These are phyloP conservation scores for Oncorhynchus mykiss DNA, from an alignment of 2,113 vertebrate genomes.

Conservation along the genomic window DNA sequence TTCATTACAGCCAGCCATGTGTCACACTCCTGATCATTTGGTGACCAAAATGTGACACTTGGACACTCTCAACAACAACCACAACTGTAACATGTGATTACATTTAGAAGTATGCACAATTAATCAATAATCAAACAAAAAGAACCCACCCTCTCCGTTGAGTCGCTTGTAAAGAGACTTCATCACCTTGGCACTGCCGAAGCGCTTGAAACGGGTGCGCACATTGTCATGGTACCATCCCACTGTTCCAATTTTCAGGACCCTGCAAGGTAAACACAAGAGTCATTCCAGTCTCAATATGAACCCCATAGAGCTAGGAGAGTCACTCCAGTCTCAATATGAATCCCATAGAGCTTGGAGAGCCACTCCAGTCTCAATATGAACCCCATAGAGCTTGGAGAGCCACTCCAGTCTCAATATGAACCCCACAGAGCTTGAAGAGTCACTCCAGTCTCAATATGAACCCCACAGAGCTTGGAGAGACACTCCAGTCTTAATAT, in stretches of 20 bases:
- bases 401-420: too few relatives aligned
- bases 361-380: too few relatives aligned
- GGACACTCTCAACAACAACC: too few relatives aligned
- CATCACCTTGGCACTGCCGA: conserved; percentile 93
- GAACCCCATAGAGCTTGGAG: too few relatives aligned
- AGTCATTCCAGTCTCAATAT: neutral
- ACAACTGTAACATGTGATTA: neutral
- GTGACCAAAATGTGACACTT: neutral
- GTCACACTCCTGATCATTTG: neutral
- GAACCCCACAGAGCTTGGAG: too few relatives aligned
- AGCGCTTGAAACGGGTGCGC: conserved; percentile 86
- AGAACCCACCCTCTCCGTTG: conserved; percentile 70
- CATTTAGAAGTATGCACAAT: neutral
- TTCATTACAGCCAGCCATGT: neutral
- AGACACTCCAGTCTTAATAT: too few relatives aligned
- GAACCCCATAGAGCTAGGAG: neutral
- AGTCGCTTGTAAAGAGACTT: conserved; percentile 85
- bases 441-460: too few relatives aligned
- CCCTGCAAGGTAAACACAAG: conserved; percentile 64
- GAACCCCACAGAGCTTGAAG: too few relatives aligned
- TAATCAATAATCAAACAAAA: neutral
- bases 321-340: too few relatives aligned
- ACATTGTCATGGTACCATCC: conserved; percentile 92
- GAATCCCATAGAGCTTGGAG: too few relatives aligned
- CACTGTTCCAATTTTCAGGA: conserved; percentile 84